Base-by-base conservation (phyloP, 2,113 vertebrate genomes). In the Carlito syrichta region DNA sequence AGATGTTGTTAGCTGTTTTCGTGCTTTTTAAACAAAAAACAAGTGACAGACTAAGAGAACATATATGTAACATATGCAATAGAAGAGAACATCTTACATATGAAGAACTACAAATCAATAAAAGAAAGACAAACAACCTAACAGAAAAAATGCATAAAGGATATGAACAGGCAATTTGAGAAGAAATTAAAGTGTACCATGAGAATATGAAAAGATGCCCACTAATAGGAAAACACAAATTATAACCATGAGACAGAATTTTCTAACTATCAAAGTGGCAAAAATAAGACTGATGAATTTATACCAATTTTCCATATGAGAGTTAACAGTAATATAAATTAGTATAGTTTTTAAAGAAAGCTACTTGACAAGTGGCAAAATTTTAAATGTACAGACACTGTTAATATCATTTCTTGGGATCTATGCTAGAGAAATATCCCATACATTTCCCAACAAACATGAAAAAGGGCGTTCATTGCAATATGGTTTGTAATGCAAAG, bases 21-120 rank as follows among this genome's bases (percentile, higher is more conserved):
- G 27, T 74, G 5, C 27, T 38, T 93, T 79, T 91, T 87, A 54
- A 77, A 38, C n/a, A 83, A 91, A 54, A 76, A 79, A n/a, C 13
- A 90, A 91, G 43, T 43, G 25, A 71, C 52, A 81, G 56, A 89
- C 12, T 76, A 45, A 81, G 30, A 87, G 50, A 63, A 85, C 17
- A 35, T 38, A 91, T 27, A 83, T 83, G 40, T 14, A 89, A 52
- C 13, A 89, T 22, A 66, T 22, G 43, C 78, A 85, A 50, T 1
- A 87, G 58, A 87, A 73, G n/a, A 86, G 32, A 73, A 86, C n/a
- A n/a, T n/a, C n/a, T n/a, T n/a, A n/a, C 12, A 66, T 22, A 97
- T 17, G 85, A 69, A 74, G 63, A 88, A 54, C n/a, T 40, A 35
- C 12, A 91, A 73, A 78, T 54, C 30, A 73, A 45, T 52, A 54